Base-by-base conservation (phyloP, 1,140 invertebrate genomes). In the Drosophila micromelanica region DNA sequence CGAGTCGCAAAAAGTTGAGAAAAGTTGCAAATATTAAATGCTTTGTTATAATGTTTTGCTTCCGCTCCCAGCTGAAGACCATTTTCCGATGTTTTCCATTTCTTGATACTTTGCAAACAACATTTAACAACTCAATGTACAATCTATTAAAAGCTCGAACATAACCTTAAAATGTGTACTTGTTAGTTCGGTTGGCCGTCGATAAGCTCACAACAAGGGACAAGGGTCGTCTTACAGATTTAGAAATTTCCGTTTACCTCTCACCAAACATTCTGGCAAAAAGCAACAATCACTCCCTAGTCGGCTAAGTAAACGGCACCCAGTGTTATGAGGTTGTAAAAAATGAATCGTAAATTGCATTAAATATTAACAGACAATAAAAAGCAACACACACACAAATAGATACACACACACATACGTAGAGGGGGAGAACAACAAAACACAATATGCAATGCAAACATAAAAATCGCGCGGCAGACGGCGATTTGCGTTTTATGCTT, bases 331-430 rank as follows among this genome's bases (percentile, higher is more conserved):
- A 86, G 81, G 81, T 86, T 86, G 78, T 86, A 86, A 86, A 86
- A 86, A 86, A 86, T 86, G 81, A 86, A 78, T 86, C 81, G 81
- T 86, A 86, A 86, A 86, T 86, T 86, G 81, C 81, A 86, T 86
- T 86, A 86, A 86, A 86, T 86, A 86, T 86, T 86, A 86, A 86
- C 81, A 86, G 81, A 86, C 81, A 86, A 86, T 86, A 86, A 86
- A 80, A 84, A 56, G 63, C 61, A 52, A 55, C 48, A 52, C 42
- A 38, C 51, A 46, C 30, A 60, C 20, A 57, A 27, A 6, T 52
- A 70, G 35, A 48, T 35, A 32, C 42, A 57, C 20, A 65, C 27
- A 56, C 8, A 52, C 17, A 30, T n/a, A 52, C 13, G 12, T 1
- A 38, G 7, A 9, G 17, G 8, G 5, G 2, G 9, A 13, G 11